Conservation (phyloP, 1,140 invertebrate genomes). For the Idris sp. region DNA sequence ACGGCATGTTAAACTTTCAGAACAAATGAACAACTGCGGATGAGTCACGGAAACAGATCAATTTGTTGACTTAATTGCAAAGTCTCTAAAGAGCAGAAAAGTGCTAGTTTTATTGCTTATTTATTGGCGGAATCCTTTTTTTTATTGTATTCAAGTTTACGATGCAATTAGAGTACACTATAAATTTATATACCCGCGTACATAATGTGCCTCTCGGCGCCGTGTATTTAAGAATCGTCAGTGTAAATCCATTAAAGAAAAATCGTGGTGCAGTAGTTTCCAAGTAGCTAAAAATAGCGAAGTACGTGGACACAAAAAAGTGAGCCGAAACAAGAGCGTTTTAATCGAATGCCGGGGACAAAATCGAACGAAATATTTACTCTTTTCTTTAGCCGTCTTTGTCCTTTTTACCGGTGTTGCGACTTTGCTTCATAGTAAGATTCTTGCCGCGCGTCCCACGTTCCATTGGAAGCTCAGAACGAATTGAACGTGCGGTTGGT, state of each 20-base stretch:
- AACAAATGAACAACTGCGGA: constrained; percentile 10
- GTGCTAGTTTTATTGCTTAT: constrained; percentile 47
- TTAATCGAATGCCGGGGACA: constrained; percentile 55
- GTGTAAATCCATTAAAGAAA: constrained; percentile 45
- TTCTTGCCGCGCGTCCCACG: constrained; percentile 51
- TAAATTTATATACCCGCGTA: constrained; percentile 48
- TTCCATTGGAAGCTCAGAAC: constrained; percentile 42
- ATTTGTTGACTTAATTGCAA: constrained; percentile 47
- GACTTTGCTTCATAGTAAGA: constrained; percentile 26
- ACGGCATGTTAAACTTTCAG: neutral
- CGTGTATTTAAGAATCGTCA: constrained; percentile 52
- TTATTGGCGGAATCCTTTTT: constrained; percentile 34
- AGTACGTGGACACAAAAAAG: constrained; percentile 36
- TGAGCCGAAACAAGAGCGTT: constrained; percentile 35
- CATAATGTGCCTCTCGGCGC: constrained; percentile 47
- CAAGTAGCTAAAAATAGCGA: constrained; percentile 53
- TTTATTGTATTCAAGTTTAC: constrained; percentile 35
- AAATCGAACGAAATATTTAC: constrained; percentile 55
- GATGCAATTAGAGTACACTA: constrained; percentile 49
- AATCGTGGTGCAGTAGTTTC: constrained; percentile 47
- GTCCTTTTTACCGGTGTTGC: constrained; percentile 36
- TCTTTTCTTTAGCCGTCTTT: constrained; percentile 36
- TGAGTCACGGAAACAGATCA: constrained; percentile 39
- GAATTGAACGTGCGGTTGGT: constrained; percentile 22
- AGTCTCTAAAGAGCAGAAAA: constrained; percentile 23